phyloP scores from a whole-genome alignment of 2,113 vertebrate genomes.

The Micronycteris hirsuta region DNA sequence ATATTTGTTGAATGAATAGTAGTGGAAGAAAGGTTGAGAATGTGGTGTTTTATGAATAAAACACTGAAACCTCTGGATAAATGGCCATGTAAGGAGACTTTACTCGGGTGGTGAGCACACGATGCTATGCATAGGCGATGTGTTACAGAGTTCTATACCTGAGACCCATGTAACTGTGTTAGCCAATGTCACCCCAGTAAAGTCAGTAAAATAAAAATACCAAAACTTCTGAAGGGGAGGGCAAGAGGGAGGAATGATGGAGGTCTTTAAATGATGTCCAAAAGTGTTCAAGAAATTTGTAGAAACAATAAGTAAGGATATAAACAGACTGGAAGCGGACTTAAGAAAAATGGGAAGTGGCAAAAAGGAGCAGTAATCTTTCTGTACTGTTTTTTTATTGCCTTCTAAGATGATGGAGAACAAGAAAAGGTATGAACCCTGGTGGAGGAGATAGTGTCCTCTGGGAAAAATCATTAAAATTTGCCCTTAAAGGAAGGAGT shows the following conservation, averaged over 20 bases:
- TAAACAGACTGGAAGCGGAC: neutral
- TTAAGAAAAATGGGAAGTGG: neutral
- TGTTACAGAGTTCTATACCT: too few relatives aligned
- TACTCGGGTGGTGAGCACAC: too few relatives aligned
- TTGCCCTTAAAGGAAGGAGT: neutral
- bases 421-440: neutral
- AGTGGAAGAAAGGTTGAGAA: neutral
- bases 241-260: neutral
- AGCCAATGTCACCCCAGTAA: too few relatives aligned
- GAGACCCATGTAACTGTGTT: too few relatives aligned
- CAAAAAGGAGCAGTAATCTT: neutral
- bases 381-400: neutral
- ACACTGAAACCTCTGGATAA: neutral
- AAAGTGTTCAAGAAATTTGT: neutral
- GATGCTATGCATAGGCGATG: too few relatives aligned
- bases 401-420: neutral
- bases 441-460: neutral
- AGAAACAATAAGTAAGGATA: neutral
- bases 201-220: neutral
- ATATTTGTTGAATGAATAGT: neutral
- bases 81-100: too few relatives aligned
- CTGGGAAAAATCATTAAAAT: neutral
- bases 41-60: neutral
- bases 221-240: neutral
- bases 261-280: neutral